These are phyloP conservation scores for Yponomeuta malinellus DNA, from an alignment of 2,888 invertebrate species.

Conservation along the genomic window DNA sequence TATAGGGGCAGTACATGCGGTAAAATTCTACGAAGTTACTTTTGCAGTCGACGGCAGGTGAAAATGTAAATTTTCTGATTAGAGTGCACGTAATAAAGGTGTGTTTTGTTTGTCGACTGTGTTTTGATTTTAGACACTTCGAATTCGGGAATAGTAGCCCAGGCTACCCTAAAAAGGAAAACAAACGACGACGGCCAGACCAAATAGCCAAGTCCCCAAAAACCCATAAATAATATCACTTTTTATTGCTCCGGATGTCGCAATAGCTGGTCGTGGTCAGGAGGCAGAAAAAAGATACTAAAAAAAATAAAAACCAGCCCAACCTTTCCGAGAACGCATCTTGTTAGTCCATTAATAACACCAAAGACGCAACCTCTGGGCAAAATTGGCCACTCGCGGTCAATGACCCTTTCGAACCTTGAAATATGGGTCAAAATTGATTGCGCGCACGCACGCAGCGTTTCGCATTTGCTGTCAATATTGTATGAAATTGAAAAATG, in stretches of 20 bases:
- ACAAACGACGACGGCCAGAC: not conserved
- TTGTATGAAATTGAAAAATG: not conserved
- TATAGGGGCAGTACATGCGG: too few relatives aligned
- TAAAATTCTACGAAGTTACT: too few relatives aligned
- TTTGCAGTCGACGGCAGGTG: too few relatives aligned
- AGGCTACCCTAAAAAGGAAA: too few relatives aligned
- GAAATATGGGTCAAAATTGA: not conserved
- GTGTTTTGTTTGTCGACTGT: too few relatives aligned
- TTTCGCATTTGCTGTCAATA: not conserved
- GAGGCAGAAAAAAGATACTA: not conserved
- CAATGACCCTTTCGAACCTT: not conserved
- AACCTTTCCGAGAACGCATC: slow-evolving; percentile 60
- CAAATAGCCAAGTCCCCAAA: not conserved
- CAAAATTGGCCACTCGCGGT: not conserved
- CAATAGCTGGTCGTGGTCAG: not conserved
- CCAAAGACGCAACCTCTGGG: slow-evolving; percentile 3
- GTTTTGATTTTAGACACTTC: too few relatives aligned
- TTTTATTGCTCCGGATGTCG: not conserved
- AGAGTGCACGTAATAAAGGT: too few relatives aligned
- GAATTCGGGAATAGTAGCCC: too few relatives aligned
- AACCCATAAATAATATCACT: not conserved
- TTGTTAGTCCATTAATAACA: slow-evolving; percentile 32
- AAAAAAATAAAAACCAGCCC: slow-evolving; percentile 26
- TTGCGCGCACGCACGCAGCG: not conserved
- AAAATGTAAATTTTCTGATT: too few relatives aligned